phyloP scores from a whole-genome alignment of 1,140 invertebrate species.

The Bombus polaris region DNA sequence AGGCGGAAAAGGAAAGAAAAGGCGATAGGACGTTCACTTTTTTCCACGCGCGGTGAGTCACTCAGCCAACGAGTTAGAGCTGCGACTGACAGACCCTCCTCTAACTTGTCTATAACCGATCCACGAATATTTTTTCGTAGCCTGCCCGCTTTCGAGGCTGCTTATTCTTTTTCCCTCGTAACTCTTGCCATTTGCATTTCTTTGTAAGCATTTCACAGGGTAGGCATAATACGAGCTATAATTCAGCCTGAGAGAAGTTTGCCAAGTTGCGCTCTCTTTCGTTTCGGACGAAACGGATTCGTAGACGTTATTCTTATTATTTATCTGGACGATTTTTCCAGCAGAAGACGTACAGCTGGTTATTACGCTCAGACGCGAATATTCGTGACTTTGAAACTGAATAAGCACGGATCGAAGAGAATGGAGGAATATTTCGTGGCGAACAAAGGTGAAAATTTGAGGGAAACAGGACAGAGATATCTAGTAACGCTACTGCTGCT shows the following conservation, averaged over 20 bases:
- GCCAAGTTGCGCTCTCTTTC: constrained; percentile 4
- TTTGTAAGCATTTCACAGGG: not conserved
- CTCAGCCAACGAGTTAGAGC: constrained; percentile 66
- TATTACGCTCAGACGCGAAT: constrained; percentile 59
- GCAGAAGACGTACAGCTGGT: constrained; percentile 24
- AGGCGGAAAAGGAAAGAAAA: constrained; percentile 21
- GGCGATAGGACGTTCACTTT: not conserved
- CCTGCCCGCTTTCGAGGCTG: not conserved
- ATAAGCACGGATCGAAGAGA: constrained; percentile 19
- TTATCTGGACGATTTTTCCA: constrained; percentile 60
- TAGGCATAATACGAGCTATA: not conserved
- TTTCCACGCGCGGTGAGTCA: constrained; percentile 55
- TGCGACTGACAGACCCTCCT: constrained; percentile 67
- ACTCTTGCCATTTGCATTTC: not conserved
- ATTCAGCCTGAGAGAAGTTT: constrained; percentile 3
- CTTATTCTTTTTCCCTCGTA: not conserved
- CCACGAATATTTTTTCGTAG: constrained; percentile 22
- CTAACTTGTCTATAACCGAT: constrained; percentile 56
- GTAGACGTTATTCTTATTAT: constrained; percentile 53
- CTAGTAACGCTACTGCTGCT: not conserved
- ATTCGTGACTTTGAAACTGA: constrained; percentile 62
- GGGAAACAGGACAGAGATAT: constrained; percentile 4
- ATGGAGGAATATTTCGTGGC: constrained; percentile 1
- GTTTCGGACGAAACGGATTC: not conserved
- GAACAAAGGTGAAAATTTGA: constrained; percentile 9